A percentile compares a stretch with the other conserved stretches of the same genome.
Conservation (phyloP, 2,888 invertebrate genomes). For the Ormyrus pomaceus region DNA sequence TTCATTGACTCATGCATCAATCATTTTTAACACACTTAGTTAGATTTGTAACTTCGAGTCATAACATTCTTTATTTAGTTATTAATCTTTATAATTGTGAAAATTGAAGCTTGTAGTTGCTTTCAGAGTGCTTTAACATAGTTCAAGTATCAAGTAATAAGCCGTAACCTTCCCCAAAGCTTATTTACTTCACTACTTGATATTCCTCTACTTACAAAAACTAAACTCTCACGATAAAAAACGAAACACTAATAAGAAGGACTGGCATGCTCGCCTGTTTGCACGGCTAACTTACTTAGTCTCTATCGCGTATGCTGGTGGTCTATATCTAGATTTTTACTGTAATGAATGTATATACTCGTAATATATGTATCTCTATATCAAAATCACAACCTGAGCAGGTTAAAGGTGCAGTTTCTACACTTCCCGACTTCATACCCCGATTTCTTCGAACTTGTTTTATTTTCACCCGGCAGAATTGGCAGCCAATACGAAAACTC, state of each 20-base stretch:
- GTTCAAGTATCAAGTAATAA: slow-evolving; percentile 8
- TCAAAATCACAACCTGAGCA: slow-evolving; percentile 48
- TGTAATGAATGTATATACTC: slow-evolving; percentile 40
- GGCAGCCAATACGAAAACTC: neutral
- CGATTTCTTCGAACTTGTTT: slow-evolving; percentile 37
- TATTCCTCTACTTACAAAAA: slow-evolving; percentile 6
- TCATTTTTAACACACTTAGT: slow-evolving; percentile 26
- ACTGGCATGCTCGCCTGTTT: slow-evolving; percentile 21
- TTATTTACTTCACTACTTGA: neutral
- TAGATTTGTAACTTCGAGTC: slow-evolving; percentile 19
- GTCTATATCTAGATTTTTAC: slow-evolving; percentile 46
- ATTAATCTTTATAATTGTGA: slow-evolving; percentile 15
- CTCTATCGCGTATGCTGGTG: slow-evolving; percentile 56
- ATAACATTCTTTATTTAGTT: slow-evolving; percentile 4
- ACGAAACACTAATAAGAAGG: neutral
- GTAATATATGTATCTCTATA: slow-evolving; percentile 33
- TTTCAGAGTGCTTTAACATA: slow-evolving; percentile 3
- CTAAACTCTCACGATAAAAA: slow-evolving; percentile 14
- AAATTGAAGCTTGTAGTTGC: slow-evolving; percentile 43
- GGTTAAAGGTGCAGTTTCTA: slow-evolving; percentile 58
- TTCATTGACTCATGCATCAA: slow-evolving; percentile 53
- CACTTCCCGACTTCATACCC: slow-evolving; percentile 46
- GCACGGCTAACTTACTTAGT: slow-evolving; percentile 49
- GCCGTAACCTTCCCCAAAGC: neutral
- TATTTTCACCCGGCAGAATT: neutral